Evolutionary conservation across 2,113 vertebrate species (phyloP).

Genomic region (Turnix velox): DNA sequence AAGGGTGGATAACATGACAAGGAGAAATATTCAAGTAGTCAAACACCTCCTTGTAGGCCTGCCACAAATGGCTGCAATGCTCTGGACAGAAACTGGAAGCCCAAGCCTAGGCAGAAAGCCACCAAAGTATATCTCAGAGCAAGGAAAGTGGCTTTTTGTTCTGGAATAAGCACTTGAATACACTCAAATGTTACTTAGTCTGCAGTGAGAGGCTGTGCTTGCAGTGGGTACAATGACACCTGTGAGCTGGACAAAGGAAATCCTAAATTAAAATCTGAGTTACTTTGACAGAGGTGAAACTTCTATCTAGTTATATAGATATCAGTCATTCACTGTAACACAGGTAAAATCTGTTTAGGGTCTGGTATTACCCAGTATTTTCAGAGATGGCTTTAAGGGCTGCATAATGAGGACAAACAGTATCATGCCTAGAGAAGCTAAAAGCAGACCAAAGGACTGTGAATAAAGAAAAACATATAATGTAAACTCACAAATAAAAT

Average conservation of each 20-base stretch:
- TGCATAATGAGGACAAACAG: neutral
- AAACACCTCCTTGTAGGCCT: neutral
- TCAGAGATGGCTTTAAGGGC: neutral
- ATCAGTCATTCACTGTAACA: neutral
- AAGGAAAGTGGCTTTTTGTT: neutral
- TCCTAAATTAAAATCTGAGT: neutral
- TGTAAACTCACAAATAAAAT: neutral
- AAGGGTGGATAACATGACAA: neutral
- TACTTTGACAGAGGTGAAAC: neutral
- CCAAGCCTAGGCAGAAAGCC: neutral
- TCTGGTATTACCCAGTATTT: neutral
- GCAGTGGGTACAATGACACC: neutral
- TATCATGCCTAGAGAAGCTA: neutral
- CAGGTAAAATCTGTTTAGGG: neutral
- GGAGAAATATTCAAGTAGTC: neutral
- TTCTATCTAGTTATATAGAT: neutral
- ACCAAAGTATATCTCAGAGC: neutral
- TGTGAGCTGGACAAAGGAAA: neutral
- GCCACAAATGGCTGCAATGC: neutral
- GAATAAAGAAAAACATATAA: neutral
- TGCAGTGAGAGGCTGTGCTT: neutral
- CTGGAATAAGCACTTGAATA: neutral
- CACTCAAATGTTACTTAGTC: neutral
- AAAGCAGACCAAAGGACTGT: neutral
- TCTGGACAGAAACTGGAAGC: neutral